A percentile compares a stretch with the other conserved stretches of the same genome.
phyloP scores from a whole-genome alignment of 2,888 invertebrate species.

The Perdita meconis region DNA sequence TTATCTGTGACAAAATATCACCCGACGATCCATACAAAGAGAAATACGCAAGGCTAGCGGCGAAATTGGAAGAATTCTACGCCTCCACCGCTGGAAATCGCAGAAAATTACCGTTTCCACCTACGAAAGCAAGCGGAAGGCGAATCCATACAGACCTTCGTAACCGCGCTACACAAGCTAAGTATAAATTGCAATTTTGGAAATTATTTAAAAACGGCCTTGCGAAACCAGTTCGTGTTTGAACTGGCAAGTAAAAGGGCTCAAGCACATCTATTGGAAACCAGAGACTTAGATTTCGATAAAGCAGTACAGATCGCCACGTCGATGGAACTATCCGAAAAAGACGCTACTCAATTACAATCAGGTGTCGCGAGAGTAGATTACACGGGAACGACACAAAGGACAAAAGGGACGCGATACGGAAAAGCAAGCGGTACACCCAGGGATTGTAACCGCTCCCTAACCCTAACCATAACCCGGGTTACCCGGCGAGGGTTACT shows the following conservation, averaged over 20 bases:
- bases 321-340: conserved; percentile 14
- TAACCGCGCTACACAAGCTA: conserved; percentile 3
- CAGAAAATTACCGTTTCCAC: conserved; percentile 2
- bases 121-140: neutral
- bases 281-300: neutral
- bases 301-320: conserved; percentile 6
- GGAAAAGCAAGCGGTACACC: no score
- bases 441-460: no score
- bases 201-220: neutral
- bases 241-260: neutral
- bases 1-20: conserved; percentile 2
- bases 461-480: no score
- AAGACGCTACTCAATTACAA: conserved; percentile 2
- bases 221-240: conserved; percentile 1
- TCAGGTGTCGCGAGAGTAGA: neutral
- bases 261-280: neutral
- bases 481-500: no score
- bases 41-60: neutral
- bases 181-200: conserved; percentile 6
- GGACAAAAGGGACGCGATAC: neutral
- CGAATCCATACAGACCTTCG: neutral
- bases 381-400: neutral
- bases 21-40: neutral
- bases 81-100: neutral
- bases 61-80: conserved; percentile 1